Percentiles rank a stretch among this genome's conserved stretches.
Evolutionary conservation across 2,888 invertebrate species (phyloP).

Genomic region (Melitaea athalia): DNA sequence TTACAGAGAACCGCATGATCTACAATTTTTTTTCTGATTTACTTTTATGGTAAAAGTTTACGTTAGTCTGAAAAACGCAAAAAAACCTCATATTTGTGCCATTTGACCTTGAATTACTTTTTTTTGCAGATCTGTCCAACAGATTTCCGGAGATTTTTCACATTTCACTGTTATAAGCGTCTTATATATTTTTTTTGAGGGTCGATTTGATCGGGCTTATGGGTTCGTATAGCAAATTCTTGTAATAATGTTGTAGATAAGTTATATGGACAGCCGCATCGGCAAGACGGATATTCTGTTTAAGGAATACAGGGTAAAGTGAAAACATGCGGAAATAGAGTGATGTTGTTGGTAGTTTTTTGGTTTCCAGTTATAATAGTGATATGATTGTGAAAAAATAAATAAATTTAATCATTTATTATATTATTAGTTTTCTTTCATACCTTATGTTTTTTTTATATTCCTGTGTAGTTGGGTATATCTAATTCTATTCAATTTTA

Average conservation of each 20-base stretch:
- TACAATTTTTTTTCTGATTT: too few species aligned
- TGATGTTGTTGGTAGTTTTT: slow-evolving; percentile 50
- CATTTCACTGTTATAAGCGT: too few species aligned
- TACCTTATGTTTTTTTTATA: neutral
- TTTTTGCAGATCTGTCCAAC: too few species aligned
- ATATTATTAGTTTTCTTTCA: neutral
- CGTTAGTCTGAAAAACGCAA: too few species aligned
- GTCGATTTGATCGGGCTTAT: too few species aligned
- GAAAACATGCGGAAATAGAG: slow-evolving; percentile 39
- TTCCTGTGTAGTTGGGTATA: neutral
- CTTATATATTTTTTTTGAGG: too few species aligned
- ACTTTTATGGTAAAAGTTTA: too few species aligned
- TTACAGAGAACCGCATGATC: too few species aligned
- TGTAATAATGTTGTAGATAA: neutral
- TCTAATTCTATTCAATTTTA: neutral
- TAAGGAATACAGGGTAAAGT: slow-evolving; percentile 50
- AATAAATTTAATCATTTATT: neutral
- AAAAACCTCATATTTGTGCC: too few species aligned
- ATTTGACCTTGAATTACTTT: too few species aligned
- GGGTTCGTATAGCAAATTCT: too few species aligned
- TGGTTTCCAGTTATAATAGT: slow-evolving; percentile 12
- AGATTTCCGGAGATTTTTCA: too few species aligned
- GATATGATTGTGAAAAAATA: slow-evolving; percentile 7
- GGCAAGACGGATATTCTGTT: slow-evolving; percentile 24
- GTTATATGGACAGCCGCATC: neutral